phyloP scores from a whole-genome alignment of 2,888 invertebrate genomes.

The Pyrrhosoma nymphula region DNA sequence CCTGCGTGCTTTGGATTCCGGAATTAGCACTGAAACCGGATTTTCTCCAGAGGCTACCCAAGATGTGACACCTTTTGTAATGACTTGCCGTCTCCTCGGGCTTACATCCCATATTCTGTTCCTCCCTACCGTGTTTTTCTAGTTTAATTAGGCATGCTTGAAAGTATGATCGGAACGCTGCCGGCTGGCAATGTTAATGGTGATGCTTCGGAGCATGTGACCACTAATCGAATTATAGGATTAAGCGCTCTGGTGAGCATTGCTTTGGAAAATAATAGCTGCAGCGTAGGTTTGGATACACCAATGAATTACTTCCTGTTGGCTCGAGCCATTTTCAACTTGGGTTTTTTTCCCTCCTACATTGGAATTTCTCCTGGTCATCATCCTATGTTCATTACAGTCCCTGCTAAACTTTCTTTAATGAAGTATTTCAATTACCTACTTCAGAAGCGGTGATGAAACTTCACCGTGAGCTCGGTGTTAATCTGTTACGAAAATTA shows the following conservation, averaged over 20 bases:
- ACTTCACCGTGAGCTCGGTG: too few relatives aligned
- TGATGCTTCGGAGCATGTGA: background rate
- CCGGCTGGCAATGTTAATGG: background rate
- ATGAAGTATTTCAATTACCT: background rate
- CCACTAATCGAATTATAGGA: background rate
- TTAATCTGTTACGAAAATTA: too few relatives aligned
- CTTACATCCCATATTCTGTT: background rate
- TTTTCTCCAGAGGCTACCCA: background rate
- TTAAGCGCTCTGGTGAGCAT: background rate
- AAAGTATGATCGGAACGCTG: background rate
- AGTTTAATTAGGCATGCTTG: background rate
- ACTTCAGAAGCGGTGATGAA: background rate
- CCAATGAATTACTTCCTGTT: background rate
- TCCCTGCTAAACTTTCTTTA: background rate
- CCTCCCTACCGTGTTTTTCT: background rate
- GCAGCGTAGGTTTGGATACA: background rate
- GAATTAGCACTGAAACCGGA: background rate
- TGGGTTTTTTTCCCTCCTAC: background rate
- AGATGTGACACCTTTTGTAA: background rate
- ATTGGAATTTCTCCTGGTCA: background rate
- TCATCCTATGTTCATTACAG: background rate
- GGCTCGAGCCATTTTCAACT: background rate
- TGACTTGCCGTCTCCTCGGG: background rate
- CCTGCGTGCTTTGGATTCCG: background rate
- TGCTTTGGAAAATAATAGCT: background rate